phyloP scores from a whole-genome alignment of 2,797 vertebrate species.

The Cryptoprocta ferox region DNA sequence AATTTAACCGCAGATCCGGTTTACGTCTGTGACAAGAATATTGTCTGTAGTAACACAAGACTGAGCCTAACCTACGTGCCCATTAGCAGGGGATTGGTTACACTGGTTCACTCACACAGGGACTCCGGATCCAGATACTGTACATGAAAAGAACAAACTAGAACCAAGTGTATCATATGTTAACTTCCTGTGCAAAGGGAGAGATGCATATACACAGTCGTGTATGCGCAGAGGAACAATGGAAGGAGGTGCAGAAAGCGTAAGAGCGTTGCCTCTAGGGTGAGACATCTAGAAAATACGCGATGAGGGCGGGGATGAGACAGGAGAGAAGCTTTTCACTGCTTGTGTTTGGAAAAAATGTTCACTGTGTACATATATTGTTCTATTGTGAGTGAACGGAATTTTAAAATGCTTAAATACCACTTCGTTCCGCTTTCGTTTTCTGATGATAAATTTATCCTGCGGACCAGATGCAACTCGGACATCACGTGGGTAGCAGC shows the following conservation, averaged over 20 bases:
- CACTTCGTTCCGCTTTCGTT: not conserved
- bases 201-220: not conserved
- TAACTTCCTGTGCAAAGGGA: no score
- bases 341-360: not conserved
- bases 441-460: not conserved
- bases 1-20: not conserved
- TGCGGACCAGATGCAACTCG: not conserved
- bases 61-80: not conserved
- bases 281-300: not conserved
- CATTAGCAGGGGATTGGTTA: not conserved
- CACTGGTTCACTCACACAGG: not conserved
- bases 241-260: no score
- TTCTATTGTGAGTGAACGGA: not conserved
- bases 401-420: not conserved
- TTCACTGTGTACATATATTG: not conserved
- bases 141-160: not conserved
- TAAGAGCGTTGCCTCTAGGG: not conserved
- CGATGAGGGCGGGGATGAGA: not conserved
- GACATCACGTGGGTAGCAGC: rapidly evolving
- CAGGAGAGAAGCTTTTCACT: not conserved
- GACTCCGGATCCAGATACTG: not conserved
- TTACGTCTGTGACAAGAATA: not conserved
- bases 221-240: rapidly evolving
- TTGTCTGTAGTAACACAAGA: not conserved
- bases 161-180: rapidly evolving